A percentile compares a stretch with the other conserved stretches of the same genome.
phyloP scores from a whole-genome alignment of 2,797 vertebrate genomes.

The Ispidina lecontei region DNA sequence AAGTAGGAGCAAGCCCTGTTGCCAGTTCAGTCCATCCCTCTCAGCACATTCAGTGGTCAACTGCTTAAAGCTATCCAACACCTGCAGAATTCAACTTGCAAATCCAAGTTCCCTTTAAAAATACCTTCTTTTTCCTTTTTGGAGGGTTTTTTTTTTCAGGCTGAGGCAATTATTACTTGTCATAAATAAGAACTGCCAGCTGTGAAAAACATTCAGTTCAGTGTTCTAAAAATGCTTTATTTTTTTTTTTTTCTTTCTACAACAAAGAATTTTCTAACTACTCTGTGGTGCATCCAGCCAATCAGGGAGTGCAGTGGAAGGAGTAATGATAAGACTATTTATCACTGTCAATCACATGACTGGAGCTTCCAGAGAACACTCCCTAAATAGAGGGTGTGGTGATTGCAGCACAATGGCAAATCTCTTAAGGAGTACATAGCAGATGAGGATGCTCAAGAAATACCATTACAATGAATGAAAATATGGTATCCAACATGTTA shows the following conservation, averaged over 20 bases:
- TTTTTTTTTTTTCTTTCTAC: slow-evolving; percentile 21
- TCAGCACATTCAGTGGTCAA: not conserved
- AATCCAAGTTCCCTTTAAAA: not conserved
- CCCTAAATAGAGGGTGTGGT: not conserved
- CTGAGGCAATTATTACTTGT: slow-evolving; percentile 47
- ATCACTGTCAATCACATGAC: slow-evolving; percentile 12
- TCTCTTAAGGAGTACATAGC: not conserved
- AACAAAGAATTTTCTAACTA: not conserved
- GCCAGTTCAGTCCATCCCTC: not conserved
- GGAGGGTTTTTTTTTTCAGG: not conserved
- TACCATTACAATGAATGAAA: not conserved
- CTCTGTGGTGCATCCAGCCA: not conserved
- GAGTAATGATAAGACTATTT: slow-evolving; percentile 1
- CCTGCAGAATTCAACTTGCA: not conserved
- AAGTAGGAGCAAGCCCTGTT: not conserved
- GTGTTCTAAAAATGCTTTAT: slow-evolving; percentile 46
- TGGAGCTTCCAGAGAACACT: not conserved
- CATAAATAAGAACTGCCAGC: slow-evolving; percentile 65
- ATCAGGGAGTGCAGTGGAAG: not conserved
- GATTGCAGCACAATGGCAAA: not conserved
- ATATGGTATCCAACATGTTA: not conserved
- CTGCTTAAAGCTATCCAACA: not conserved
- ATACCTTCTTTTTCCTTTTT: not conserved
- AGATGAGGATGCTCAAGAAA: not conserved
- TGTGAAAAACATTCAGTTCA: slow-evolving; percentile 31